Percentiles rank a stretch among this genome's conserved stretches.
phyloP scores from a whole-genome alignment of 2,888 invertebrate genomes.

The Mycalesis mineus region DNA sequence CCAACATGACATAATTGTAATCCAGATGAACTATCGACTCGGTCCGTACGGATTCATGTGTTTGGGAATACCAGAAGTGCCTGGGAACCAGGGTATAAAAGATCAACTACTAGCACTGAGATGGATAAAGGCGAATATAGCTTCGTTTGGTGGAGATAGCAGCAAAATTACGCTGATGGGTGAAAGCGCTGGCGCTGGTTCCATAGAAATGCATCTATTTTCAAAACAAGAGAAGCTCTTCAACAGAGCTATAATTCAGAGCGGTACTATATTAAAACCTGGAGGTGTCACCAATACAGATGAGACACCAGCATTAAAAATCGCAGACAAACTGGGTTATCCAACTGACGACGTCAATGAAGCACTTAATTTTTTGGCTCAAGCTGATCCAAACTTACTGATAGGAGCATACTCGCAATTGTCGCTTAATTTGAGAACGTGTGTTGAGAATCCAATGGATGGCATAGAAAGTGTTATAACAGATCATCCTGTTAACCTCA shows the following conservation, averaged over 20 bases:
- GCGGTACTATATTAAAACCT: conserved; percentile 39
- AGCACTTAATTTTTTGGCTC: conserved; percentile 44
- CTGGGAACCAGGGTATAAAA: conserved; percentile 57
- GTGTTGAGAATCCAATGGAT: conserved; percentile 41
- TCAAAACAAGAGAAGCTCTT: conserved; percentile 45
- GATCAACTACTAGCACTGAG: conserved; percentile 50
- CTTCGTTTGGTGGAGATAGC: conserved; percentile 50
- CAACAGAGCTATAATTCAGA: conserved; percentile 48
- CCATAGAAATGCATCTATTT: conserved; percentile 46
- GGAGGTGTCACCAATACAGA: conserved; percentile 36
- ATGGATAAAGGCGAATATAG: conserved; percentile 54
- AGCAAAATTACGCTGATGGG: conserved; percentile 51
- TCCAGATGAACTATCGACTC: conserved; percentile 53
- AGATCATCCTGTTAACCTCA: conserved; percentile 38
- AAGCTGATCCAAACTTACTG: conserved; percentile 37
- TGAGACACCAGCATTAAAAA: conserved; percentile 34
- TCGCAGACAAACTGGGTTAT: conserved; percentile 44
- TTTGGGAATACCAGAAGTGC: conserved; percentile 43
- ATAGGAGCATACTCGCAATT: conserved; percentile 39
- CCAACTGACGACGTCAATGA: conserved; percentile 36
- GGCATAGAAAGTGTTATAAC: conserved; percentile 35
- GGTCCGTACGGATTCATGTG: conserved; percentile 60
- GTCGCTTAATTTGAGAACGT: conserved; percentile 35
- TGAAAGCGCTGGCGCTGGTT: conserved; percentile 48
- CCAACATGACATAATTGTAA: conserved; percentile 47